phyloP scores from a whole-genome alignment of 2,888 invertebrate species.

The Brachynemurus nebulosus region DNA sequence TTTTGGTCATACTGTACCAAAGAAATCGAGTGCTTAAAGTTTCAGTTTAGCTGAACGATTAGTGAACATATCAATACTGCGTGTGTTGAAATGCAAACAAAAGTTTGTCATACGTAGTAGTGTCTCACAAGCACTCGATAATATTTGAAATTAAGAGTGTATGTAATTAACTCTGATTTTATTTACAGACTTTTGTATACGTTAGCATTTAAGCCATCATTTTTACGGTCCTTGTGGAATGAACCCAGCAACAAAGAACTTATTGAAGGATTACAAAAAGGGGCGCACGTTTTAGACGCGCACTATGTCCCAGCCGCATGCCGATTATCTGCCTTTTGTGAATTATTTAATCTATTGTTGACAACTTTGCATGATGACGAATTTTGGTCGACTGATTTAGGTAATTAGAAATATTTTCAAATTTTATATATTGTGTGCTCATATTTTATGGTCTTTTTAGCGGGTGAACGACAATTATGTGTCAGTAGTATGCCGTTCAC shows the following conservation, averaged over 20 bases:
- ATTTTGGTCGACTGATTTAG: conserved; percentile 46
- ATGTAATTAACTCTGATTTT: too few relatives aligned
- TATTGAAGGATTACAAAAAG: conserved; percentile 23
- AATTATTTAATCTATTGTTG: conserved; percentile 63
- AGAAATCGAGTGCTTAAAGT: too few relatives aligned
- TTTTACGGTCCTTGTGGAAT: conserved; percentile 63
- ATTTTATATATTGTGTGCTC: too few relatives aligned
- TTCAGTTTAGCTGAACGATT: too few relatives aligned
- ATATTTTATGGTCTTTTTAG: conserved; percentile 1
- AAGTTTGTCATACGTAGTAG: too few relatives aligned
- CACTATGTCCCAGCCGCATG: conserved; percentile 3
- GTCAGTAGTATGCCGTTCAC: conserved; percentile 48
- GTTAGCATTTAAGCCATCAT: conserved; percentile 52
- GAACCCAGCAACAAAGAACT: conserved; percentile 30
- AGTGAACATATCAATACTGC: too few relatives aligned
- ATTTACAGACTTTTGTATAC: conserved; percentile 26
- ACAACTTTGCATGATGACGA: conserved; percentile 78
- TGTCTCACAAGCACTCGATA: too few relatives aligned
- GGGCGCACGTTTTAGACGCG: conserved; percentile 32
- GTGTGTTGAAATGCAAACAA: too few relatives aligned
- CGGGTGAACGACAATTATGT: conserved; percentile 8
- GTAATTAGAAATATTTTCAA: conserved; percentile 12
- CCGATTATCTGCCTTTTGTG: conserved; percentile 63
- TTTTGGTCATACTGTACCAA: too few relatives aligned
- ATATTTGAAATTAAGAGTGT: too few relatives aligned